These are phyloP conservation scores for Metacarcinus magister DNA, from an alignment of 2,888 invertebrate genomes.

Conservation along the genomic window DNA sequence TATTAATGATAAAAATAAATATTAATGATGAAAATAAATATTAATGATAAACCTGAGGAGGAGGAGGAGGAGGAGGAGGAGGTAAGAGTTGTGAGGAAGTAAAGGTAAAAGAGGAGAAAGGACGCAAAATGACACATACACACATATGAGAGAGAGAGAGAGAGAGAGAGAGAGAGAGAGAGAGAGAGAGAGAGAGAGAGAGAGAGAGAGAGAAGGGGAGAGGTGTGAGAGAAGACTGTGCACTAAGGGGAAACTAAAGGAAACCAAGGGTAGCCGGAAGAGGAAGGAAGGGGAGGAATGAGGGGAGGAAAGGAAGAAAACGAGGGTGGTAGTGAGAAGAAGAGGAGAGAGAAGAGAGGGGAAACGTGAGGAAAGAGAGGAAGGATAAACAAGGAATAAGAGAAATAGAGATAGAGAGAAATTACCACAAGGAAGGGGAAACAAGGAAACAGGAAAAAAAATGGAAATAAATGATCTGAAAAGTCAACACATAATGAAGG, in stretches of 20 bases:
- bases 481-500: background rate
- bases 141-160: background rate
- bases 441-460: background rate
- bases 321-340: background rate
- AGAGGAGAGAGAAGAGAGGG: background rate
- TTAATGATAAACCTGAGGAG: too few relatives aligned
- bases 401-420: background rate
- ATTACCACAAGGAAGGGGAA: background rate
- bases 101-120: background rate
- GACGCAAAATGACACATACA: background rate
- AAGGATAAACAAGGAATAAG: background rate
- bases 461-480: background rate
- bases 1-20: too few relatives aligned
- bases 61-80: slow-evolving; percentile 59
- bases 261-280: background rate
- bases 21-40: too few relatives aligned
- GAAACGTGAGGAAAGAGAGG: background rate
- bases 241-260: background rate
- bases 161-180: slow-evolving; percentile 23
- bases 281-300: background rate
- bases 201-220: background rate
- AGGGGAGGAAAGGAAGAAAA: background rate
- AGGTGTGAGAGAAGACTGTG: background rate
- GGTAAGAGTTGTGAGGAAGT: background rate
- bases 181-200: background rate